Evolutionary conservation across 2,797 vertebrate species (phyloP).

Genomic region (Sebastes kiyomatsui): DNA sequence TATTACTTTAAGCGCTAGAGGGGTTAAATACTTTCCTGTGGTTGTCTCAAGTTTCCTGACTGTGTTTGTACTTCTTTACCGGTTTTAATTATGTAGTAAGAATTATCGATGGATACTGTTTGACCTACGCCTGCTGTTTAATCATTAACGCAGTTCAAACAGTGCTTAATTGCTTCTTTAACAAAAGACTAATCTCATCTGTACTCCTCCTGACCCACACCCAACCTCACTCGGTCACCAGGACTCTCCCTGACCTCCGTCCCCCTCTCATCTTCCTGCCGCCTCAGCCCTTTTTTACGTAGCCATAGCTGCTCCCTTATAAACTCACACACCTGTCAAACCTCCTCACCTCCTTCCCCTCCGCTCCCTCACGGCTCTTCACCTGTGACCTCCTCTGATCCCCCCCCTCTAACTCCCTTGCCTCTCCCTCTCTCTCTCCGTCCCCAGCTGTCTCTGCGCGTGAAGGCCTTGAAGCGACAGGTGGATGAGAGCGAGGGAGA

Average conservation of each 20-base stretch:
- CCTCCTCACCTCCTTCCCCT: background rate
- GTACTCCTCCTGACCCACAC: conserved; percentile 34
- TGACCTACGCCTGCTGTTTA: conserved; percentile 1
- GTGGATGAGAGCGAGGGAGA: conserved; percentile 94
- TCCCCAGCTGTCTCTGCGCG: conserved; percentile 87
- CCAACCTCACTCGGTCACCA: conserved; percentile 32
- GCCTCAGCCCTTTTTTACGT: background rate
- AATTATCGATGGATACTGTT: background rate
- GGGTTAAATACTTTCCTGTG: background rate
- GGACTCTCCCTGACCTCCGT: conserved; percentile 36
- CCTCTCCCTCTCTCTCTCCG: conserved; percentile 40
- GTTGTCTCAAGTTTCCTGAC: background rate
- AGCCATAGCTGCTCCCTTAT: background rate
- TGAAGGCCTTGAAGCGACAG: conserved; percentile 95
- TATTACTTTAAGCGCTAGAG: no score
- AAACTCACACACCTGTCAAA: background rate
- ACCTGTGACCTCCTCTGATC: conserved; percentile 45
- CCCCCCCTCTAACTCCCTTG: conserved; percentile 64
- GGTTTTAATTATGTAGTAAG: conserved; percentile 3
- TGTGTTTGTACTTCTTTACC: background rate
- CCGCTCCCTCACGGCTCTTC: background rate
- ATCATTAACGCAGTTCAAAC: conserved; percentile 10
- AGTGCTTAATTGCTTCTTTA: conserved; percentile 20
- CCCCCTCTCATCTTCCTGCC: conserved; percentile 21
- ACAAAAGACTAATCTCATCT: conserved; percentile 41